phyloP scores from a whole-genome alignment of 2,797 vertebrate genomes.

The Streptopelia turtur region DNA sequence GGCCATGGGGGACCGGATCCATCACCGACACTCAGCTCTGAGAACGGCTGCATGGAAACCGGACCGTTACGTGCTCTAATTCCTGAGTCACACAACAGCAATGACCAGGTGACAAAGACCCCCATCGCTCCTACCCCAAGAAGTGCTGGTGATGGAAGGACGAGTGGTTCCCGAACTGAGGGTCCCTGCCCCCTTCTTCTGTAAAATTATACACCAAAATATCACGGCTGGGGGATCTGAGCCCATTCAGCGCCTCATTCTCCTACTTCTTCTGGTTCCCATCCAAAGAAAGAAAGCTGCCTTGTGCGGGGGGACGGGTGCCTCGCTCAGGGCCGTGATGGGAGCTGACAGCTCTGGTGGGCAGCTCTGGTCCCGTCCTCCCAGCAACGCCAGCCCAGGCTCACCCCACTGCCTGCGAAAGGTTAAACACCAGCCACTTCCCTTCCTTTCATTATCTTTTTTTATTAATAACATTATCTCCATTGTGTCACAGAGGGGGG shows the following conservation, averaged over 20 bases:
- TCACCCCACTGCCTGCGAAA: not conserved
- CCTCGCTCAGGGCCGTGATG: not conserved
- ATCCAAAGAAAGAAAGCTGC: not conserved
- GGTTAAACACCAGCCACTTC: not conserved
- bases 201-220: not conserved
- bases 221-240: not conserved
- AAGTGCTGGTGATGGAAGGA: not conserved
- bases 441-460: not conserved
- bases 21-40: not conserved
- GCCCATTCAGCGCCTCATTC: not conserved
- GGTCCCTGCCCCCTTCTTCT: not conserved
- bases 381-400: not conserved
- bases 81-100: not conserved
- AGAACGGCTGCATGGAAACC: not conserved
- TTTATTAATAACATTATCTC: not conserved
- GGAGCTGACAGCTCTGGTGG: constrained; percentile 33
- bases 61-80: not conserved
- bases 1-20: not conserved
- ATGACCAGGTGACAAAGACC: not conserved
- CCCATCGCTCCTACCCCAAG: not conserved
- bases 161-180: not conserved
- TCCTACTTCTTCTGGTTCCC: constrained; percentile 2
- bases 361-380: not conserved
- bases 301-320: not conserved
- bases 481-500: not conserved